These are phyloP conservation scores for Mesorhabditis spiculigera DNA, from an alignment of 2,888 invertebrate genomes.

Conservation along the genomic window DNA sequence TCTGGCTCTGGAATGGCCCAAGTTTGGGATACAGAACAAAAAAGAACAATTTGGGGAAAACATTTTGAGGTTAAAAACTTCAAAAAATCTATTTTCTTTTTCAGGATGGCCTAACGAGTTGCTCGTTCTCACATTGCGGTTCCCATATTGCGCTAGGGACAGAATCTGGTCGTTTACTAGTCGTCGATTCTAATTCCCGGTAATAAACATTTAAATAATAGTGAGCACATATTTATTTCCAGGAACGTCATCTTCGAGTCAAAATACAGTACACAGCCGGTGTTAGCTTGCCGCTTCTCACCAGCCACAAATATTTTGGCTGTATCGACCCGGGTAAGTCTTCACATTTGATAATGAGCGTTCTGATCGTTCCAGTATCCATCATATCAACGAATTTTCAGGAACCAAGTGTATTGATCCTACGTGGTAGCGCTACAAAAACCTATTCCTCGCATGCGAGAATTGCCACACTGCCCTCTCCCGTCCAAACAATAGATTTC, in stretches of 20 bases:
- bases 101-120: background rate
- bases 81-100: background rate
- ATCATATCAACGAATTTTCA: background rate
- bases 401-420: background rate
- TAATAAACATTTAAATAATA: background rate
- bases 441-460: background rate
- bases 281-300: background rate
- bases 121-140: background rate
- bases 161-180: background rate
- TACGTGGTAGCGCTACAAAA: background rate
- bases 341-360: background rate
- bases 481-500: background rate
- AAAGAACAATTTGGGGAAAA: background rate
- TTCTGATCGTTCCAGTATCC: too few species aligned
- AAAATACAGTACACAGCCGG: slow-evolving; percentile 2
- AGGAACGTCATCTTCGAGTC: background rate
- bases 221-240: background rate
- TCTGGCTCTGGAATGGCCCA: background rate
- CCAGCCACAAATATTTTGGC: background rate
- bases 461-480: background rate
- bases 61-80: background rate
- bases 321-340: background rate
- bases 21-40: background rate
- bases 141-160: background rate
- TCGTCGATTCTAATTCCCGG: background rate